These are phyloP conservation scores for Trissolcus brochymenae DNA, from an alignment of 2,888 invertebrate genomes.

Conservation along the genomic window DNA sequence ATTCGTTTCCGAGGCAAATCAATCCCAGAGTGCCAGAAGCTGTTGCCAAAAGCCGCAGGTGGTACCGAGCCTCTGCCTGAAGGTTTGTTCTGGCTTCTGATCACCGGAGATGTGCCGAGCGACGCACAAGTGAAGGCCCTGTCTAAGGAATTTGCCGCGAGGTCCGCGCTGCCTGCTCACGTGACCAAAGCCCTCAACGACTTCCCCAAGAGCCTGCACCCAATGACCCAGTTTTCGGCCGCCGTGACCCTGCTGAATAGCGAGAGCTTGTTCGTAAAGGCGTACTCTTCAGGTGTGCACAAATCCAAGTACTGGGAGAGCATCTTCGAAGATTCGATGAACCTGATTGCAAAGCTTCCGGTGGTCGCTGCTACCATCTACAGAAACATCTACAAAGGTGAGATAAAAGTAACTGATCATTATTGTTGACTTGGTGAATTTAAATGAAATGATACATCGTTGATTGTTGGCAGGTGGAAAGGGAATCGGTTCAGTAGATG, in stretches of 20 bases:
- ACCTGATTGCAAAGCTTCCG: conserved; percentile 95
- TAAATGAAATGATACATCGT: too few relatives aligned
- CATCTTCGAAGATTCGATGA: conserved; percentile 95
- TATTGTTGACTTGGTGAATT: too few relatives aligned
- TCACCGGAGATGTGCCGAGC: conserved; percentile 92
- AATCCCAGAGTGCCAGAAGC: conserved; percentile 93
- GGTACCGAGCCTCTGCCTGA: conserved; percentile 93
- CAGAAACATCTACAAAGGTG: conserved; percentile 85
- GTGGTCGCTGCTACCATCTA: conserved; percentile 96
- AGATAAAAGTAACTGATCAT: not conserved
- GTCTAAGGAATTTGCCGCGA: conserved; percentile 81
- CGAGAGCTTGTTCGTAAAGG: conserved; percentile 94
- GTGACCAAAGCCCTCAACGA: conserved; percentile 95
- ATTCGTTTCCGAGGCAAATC: conserved; percentile 96
- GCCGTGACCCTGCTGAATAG: conserved; percentile 94
- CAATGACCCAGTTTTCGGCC: conserved; percentile 95
- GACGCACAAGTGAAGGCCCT: conserved; percentile 83
- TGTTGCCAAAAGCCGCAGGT: conserved; percentile 88
- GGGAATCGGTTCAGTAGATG: conserved; percentile 91
- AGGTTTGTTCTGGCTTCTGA: conserved; percentile 94
- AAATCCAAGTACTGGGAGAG: conserved; percentile 95
- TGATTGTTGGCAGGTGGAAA: conserved; percentile 80
- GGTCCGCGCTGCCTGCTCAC: conserved; percentile 88
- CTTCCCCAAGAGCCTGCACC: conserved; percentile 92
- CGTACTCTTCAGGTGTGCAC: conserved; percentile 91